Conservation (phyloP, 1,140 invertebrate genomes). For the Drosophila athabasca region DNA sequence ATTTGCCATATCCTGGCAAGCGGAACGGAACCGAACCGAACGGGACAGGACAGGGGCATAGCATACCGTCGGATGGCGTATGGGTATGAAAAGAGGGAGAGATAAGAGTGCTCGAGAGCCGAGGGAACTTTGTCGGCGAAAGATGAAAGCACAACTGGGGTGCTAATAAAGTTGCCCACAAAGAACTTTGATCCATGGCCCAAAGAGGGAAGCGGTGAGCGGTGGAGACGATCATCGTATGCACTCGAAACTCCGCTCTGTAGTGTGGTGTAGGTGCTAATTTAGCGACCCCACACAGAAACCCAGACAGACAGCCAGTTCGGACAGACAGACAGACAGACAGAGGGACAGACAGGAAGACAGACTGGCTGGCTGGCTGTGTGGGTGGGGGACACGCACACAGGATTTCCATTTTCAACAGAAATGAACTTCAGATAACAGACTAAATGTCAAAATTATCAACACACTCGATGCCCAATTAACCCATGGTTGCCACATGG, state of each 20-base stretch:
- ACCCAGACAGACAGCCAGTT: constrained; percentile 2
- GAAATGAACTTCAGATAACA: constrained; percentile 72
- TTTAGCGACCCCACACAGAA: constrained; percentile 55
- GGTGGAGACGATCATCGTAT: not conserved
- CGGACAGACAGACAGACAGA: constrained; percentile 2
- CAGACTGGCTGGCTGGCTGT: constrained; percentile 4
- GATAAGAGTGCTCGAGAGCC: constrained; percentile 4
- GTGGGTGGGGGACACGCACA: constrained; percentile 1
- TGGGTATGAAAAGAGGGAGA: too few species aligned
- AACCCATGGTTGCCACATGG: constrained; percentile 32
- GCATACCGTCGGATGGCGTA: too few species aligned
- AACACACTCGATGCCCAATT: constrained; percentile 54
- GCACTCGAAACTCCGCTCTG: too few species aligned
- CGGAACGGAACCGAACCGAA: not conserved
- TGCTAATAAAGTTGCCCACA: constrained; percentile 72
- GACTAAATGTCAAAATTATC: constrained; percentile 79
- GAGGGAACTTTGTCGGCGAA: constrained; percentile 25
- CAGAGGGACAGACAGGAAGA: constrained; percentile 9
- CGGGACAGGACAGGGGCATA: too few species aligned
- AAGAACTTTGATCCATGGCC: constrained; percentile 20
- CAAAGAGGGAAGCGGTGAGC: not conserved
- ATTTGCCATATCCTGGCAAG: constrained; percentile 68
- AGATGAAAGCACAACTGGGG: constrained; percentile 59
- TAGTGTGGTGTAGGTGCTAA: constrained; percentile 65
- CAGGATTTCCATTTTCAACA: constrained; percentile 65